Base-by-base conservation (phyloP, 1,140 invertebrate species). In the Drosophila hydei region DNA sequence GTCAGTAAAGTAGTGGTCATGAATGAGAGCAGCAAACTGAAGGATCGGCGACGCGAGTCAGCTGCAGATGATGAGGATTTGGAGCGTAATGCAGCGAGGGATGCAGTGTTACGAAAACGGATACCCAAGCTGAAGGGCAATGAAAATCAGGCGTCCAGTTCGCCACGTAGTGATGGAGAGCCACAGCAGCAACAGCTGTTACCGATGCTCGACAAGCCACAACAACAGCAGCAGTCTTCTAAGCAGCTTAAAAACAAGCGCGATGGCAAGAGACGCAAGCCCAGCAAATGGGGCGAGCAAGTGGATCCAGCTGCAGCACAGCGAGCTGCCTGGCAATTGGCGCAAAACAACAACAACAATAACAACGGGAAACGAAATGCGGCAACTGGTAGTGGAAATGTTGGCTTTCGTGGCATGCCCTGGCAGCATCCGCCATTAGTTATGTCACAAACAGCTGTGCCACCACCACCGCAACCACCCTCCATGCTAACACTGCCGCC, bases 1-100 rank as follows among this genome's bases (percentile, higher is more conserved):
- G 94, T 96, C 72, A 95, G 96, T 83, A 95, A 96, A 85, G 94
- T 96, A 1, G 92, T 96, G 40, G 94, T 95, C 70, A 94, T 97
- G 67, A 96, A 96, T 72, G 96, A 97, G 73, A 94, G 94, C 14
- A 94, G 96, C 62, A 96, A 97, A 89, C 87, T 96, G 5, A 94
- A 95, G 68, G 96, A 96, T 38, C 94, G 96, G 76, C 93, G 95
- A 21, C 94, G 94, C 25, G 95, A 96, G 48, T 48, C 72, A 19
- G 42, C 55, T 7, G 47, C 43, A 12, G 64, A 67, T 48, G 47
- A 64, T 2, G 69, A 69, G 6, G 78, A 75, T 43, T 3, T 72
- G 25, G 83, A 91, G 45, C 64, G 83, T 9, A 89, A 81, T 74
- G 83, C 79, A 4, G 90, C 90, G 7, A 67, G 87, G 12, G 90